These are phyloP conservation scores for Mixornis gularis DNA, from an alignment of 2,113 vertebrate species.

Conservation along the genomic window DNA sequence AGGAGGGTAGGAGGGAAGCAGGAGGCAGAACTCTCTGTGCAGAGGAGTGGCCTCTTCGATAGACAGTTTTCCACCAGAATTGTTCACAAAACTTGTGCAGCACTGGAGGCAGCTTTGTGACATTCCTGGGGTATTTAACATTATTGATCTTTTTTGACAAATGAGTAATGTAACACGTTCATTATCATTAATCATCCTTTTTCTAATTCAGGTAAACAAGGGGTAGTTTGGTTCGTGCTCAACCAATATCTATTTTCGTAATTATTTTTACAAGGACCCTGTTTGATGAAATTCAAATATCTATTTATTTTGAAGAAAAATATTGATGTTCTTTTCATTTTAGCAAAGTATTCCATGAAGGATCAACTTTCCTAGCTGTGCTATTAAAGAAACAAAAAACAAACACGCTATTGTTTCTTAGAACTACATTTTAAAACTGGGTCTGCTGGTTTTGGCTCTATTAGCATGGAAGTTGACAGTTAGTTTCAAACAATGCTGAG, in stretches of 20 bases:
- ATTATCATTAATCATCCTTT: slow-evolving; percentile 53
- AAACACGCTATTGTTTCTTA: neutral
- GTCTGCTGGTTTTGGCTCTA: neutral
- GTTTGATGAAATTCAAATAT: neutral
- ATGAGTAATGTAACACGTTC: slow-evolving; percentile 44
- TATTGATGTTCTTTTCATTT: neutral
- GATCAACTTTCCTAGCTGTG: neutral
- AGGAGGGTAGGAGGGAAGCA: neutral
- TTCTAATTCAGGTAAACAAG: slow-evolving; percentile 46
- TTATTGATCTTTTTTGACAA: slow-evolving; percentile 57
- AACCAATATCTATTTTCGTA: neutral
- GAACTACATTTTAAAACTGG: neutral
- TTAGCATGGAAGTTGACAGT: neutral
- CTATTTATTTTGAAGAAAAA: slow-evolving; percentile 41
- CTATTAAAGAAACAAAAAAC: neutral
- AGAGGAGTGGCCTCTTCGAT: neutral
- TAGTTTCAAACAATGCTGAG: neutral
- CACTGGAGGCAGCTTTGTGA: slow-evolving; percentile 35
- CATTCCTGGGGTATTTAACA: slow-evolving; percentile 34
- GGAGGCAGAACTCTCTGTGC: neutral
- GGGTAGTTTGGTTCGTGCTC: neutral
- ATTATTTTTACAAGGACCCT: slow-evolving; percentile 22
- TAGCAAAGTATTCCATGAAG: neutral
- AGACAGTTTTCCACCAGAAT: neutral
- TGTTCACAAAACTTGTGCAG: neutral